phyloP scores from a whole-genome alignment of 2,888 invertebrate genomes.

The Aquatica leii region DNA sequence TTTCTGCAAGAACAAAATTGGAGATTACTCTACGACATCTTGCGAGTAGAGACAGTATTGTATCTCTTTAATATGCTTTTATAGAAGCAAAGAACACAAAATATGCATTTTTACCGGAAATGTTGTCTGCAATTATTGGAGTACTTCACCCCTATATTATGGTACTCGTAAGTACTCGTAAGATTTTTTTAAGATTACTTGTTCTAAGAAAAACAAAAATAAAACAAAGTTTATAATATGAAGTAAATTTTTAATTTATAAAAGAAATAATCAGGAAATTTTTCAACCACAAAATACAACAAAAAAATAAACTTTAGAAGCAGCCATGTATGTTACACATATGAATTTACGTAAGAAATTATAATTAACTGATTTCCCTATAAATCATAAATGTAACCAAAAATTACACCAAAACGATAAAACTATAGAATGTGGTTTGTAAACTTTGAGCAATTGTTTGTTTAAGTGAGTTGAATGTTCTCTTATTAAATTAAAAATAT shows the following conservation, averaged over 20 bases:
- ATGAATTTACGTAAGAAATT: too few relatives aligned
- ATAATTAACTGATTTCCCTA: too few relatives aligned
- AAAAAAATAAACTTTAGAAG: background rate
- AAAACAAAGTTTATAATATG: constrained; percentile 5
- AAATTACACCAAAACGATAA: too few relatives aligned
- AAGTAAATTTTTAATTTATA: constrained; percentile 3
- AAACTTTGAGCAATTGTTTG: too few relatives aligned
- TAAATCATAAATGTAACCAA: too few relatives aligned
- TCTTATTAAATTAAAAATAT: too few relatives aligned
- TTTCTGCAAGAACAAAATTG: constrained; percentile 2
- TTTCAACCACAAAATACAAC: background rate
- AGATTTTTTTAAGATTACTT: background rate
- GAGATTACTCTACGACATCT: constrained; percentile 1
- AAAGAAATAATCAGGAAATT: background rate
- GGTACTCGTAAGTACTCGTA: background rate
- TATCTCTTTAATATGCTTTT: constrained; percentile 4
- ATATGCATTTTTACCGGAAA: background rate
- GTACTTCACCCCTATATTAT: constrained; percentile 4
- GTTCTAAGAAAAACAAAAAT: constrained; percentile 5
- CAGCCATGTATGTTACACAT: too few relatives aligned
- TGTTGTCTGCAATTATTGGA: constrained; percentile 3
- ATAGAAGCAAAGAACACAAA: constrained; percentile 1
- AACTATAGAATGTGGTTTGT: too few relatives aligned
- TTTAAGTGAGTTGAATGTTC: too few relatives aligned
- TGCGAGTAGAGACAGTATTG: constrained; percentile 1